A percentile compares a stretch with the other conserved stretches of the same genome.
phyloP scores from a whole-genome alignment of 2,888 invertebrate genomes.

The Drosophila longiperda region DNA sequence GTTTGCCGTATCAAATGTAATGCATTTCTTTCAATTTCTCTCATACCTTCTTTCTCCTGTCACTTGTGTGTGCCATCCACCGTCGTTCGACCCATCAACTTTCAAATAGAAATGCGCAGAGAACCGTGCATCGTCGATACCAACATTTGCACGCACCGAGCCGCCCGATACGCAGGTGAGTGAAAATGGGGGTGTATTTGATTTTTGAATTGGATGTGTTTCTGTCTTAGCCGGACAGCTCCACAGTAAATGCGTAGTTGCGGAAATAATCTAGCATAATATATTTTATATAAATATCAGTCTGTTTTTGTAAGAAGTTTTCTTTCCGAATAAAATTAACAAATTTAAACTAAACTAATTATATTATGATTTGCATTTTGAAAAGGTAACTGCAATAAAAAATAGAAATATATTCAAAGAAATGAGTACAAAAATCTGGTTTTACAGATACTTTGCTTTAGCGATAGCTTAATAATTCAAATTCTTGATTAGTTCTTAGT shows the following conservation, averaged over 20 bases:
- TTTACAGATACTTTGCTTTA: background rate
- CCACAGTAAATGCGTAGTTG: background rate
- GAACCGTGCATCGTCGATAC: slow-evolving; percentile 93
- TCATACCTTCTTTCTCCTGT: background rate
- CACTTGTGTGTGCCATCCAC: background rate
- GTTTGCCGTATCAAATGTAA: slow-evolving; percentile 16
- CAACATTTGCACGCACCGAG: slow-evolving; percentile 96
- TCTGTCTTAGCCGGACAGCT: background rate
- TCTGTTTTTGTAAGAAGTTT: background rate
- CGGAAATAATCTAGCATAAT: background rate
- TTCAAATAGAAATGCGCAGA: slow-evolving; percentile 95
- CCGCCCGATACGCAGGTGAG: slow-evolving; percentile 96
- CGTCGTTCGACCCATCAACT: slow-evolving; percentile 19
- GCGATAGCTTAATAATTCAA: background rate
- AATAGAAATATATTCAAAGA: background rate
- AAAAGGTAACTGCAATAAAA: background rate
- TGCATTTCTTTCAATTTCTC: slow-evolving; percentile 11
- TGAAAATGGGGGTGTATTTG: background rate
- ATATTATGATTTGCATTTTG: background rate
- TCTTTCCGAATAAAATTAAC: background rate
- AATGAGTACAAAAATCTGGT: background rate
- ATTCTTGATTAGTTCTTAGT: background rate
- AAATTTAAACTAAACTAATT: background rate
- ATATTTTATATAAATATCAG: background rate
- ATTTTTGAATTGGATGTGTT: background rate